These are phyloP conservation scores for Pocillopora meandrina DNA, from an alignment of 92 coral and sea anemone species.

Conservation along the genomic window DNA sequence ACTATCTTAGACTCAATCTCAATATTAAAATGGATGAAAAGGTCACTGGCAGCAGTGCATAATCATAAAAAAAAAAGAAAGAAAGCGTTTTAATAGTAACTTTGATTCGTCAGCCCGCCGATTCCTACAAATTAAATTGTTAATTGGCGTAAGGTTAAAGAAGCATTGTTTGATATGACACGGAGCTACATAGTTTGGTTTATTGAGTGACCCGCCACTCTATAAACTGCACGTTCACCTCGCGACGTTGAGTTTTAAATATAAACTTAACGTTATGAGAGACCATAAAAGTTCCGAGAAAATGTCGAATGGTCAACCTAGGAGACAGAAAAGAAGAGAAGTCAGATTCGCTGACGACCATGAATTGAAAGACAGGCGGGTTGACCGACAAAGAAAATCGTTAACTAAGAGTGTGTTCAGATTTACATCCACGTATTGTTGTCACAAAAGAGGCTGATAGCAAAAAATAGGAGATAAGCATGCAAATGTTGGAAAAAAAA, in stretches of 20 bases:
- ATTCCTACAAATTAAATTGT: not conserved
- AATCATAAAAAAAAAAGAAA: too few species aligned
- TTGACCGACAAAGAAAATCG: not conserved
- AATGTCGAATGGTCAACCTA: not conserved
- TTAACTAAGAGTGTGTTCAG: conserved; percentile 16
- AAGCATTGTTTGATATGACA: not conserved
- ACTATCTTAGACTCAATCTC: too few species aligned
- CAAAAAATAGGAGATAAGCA: too few species aligned
- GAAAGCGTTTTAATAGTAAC: not conserved
- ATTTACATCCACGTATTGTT: conserved; percentile 12
- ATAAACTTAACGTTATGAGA: conserved; percentile 1
- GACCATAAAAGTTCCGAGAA: not conserved
- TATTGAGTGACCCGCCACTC: not conserved
- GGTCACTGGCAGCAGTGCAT: too few species aligned
- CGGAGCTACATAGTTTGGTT: not conserved
- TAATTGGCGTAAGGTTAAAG: not conserved
- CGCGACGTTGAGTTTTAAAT: not conserved
- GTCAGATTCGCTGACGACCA: conserved; percentile 30
- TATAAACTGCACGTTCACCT: not conserved
- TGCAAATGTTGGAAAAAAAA: too few species aligned
- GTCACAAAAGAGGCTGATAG: conserved; percentile 16
- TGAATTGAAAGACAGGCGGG: not conserved
- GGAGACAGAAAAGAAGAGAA: conserved; percentile 4
- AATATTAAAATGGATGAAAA: too few species aligned
- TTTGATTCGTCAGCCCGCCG: too few species aligned